These are phyloP conservation scores for Ditula angustiorana DNA, from an alignment of 2,888 invertebrate species.

Conservation along the genomic window DNA sequence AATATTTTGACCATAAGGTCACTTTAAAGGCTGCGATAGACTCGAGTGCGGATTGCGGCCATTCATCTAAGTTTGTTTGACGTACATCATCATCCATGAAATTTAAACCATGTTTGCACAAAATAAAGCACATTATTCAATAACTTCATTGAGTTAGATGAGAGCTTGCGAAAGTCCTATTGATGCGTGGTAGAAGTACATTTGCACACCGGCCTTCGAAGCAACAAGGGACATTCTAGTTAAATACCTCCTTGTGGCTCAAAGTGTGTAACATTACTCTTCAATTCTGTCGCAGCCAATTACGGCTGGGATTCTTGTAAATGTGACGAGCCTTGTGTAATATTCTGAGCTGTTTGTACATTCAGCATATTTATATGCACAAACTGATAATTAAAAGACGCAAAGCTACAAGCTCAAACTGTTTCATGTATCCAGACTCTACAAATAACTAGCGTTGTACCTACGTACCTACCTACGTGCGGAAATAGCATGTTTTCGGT, in stretches of 20 bases:
- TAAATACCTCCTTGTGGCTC: background rate
- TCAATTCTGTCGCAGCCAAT: too few species aligned
- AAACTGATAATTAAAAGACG: too few species aligned
- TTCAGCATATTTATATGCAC: too few species aligned
- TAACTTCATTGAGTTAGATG: background rate
- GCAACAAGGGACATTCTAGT: background rate
- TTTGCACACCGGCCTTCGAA: background rate
- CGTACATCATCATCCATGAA: background rate
- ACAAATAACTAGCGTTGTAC: too few species aligned
- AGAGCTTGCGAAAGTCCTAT: background rate
- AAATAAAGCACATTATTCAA: background rate
- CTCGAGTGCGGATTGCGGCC: too few species aligned
- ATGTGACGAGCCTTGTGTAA: too few species aligned
- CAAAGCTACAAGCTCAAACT: too few species aligned
- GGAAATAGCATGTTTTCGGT: too few species aligned
- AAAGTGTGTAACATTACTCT: background rate
- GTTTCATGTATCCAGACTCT: too few species aligned
- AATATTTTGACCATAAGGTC: background rate
- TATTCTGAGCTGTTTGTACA: too few species aligned
- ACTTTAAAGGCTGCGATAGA: background rate
- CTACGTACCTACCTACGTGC: too few species aligned
- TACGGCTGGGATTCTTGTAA: too few species aligned
- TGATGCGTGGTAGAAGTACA: background rate
- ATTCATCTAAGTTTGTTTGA: background rate
- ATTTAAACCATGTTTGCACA: background rate